Evolutionary conservation across 2,113 vertebrate genomes (phyloP), one percentile per base, ranked within the genome.

Genomic region (Thomomys bottae): DNA sequence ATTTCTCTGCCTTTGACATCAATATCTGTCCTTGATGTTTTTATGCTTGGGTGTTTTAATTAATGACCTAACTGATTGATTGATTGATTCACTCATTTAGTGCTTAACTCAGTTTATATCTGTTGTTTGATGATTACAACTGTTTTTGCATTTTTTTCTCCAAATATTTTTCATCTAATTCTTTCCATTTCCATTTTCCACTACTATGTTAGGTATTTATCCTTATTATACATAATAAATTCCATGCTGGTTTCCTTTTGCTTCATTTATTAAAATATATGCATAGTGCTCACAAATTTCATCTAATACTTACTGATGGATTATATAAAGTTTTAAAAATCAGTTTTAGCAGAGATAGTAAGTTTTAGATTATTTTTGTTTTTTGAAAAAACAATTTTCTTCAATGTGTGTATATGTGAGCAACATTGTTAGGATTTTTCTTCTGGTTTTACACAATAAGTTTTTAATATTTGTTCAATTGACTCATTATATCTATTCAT

Each of bases 311-410:
- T 89, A 36, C 30, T 70, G 79, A 76, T 54, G 23, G 36, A 91
- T 78, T 76, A 75, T 49, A 75, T 40, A 23, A 88, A 59, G 15
- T 86, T 88, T 71, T n/a, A 90, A 94, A 40, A 86, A 8, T 3
- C 4, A 76, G 34, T 4, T 59, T 5, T 40, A 45, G 17, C 68
- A 24, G 18, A 82, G 9, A 61, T 32, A 5, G 71, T 11, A 61
- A 21, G 30, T 20, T 59, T 90, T 20, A 59, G 28, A 1, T 2
- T 83, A 24, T 66, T 8, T 7, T 67, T 76, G 45, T 64, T 70
- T 32, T 84, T 87, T 61, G 14, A 54, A 54, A 21, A 49, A 91
- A 82, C 79, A 26, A 34, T 12, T 71, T 63, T 81, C 18, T 67
- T 45, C 8, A 85, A 67, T 54, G 23, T 5, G 30, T 40, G 77